These are phyloP conservation scores for Caiman crocodilus DNA, from an alignment of 2,797 vertebrate species.

Conservation along the genomic window DNA sequence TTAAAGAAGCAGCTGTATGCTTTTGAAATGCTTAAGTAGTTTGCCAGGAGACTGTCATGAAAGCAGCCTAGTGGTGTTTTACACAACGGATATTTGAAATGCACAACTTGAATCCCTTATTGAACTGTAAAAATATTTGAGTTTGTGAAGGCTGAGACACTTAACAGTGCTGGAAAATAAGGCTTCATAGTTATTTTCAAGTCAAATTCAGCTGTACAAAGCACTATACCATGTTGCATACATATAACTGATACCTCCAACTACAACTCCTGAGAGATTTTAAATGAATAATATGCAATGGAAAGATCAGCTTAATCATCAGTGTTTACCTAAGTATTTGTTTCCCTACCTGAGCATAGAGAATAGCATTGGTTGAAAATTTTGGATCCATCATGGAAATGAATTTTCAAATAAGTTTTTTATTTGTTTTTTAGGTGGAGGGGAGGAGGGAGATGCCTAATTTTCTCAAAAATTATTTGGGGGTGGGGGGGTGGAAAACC, in stretches of 20 bases:
- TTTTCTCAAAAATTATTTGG: background rate
- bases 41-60: background rate
- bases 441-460: background rate
- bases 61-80: background rate
- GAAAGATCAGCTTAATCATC: background rate
- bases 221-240: background rate
- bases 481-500: no score
- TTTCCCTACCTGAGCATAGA: background rate
- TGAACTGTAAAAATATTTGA: background rate
- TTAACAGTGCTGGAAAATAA: background rate
- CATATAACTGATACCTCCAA: background rate
- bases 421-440: no score
- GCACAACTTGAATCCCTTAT: background rate
- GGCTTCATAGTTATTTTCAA: background rate
- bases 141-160: background rate
- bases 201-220: background rate
- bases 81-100: background rate
- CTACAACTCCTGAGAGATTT: background rate
- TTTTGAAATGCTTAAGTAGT: background rate
- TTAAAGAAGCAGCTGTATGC: background rate
- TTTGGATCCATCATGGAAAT: background rate
- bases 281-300: background rate
- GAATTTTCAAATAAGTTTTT: background rate
- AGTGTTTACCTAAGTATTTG: background rate
- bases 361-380: background rate